Percentiles rank a stretch among this genome's conserved stretches.
Conservation (phyloP, 2,888 invertebrate species). For the Agriotes lineatus region DNA sequence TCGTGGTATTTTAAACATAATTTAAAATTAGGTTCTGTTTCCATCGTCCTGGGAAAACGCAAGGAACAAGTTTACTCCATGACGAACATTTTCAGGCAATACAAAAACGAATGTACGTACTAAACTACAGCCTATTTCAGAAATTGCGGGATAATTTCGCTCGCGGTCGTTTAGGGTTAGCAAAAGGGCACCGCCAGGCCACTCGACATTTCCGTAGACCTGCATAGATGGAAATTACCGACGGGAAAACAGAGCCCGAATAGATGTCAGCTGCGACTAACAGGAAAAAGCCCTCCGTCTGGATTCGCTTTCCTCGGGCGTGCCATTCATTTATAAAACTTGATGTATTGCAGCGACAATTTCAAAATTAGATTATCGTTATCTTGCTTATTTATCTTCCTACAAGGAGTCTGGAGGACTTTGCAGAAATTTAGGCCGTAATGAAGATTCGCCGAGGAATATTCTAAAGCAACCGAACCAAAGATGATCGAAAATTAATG, state of each 20-base stretch:
- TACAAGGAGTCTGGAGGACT: too few relatives aligned
- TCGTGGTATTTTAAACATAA: too few relatives aligned
- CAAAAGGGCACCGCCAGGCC: not conserved
- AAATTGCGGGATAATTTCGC: not conserved
- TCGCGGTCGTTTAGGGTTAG: not conserved
- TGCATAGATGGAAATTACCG: slow-evolving; percentile 9
- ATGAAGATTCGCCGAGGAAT: too few relatives aligned
- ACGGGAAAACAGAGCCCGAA: not conserved
- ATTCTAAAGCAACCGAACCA: too few relatives aligned
- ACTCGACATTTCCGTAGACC: slow-evolving; percentile 13
- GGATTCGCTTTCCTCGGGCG: not conserved
- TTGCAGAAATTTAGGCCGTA: too few relatives aligned
- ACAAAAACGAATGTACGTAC: not conserved
- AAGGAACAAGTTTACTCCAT: too few relatives aligned
- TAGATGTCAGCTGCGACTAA: slow-evolving; percentile 12
- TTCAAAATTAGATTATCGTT: not conserved
- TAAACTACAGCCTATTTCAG: not conserved
- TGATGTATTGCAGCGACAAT: not conserved
- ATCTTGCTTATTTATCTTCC: not conserved
- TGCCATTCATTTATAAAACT: not conserved
- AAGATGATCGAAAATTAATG: too few relatives aligned
- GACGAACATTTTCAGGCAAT: not conserved
- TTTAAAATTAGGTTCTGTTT: too few relatives aligned
- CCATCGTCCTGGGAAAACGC: too few relatives aligned
- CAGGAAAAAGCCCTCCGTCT: slow-evolving; percentile 1